These are phyloP conservation scores for Aphelenchoides fujianensis DNA, from an alignment of 1,140 invertebrate species.

Conservation along the genomic window DNA sequence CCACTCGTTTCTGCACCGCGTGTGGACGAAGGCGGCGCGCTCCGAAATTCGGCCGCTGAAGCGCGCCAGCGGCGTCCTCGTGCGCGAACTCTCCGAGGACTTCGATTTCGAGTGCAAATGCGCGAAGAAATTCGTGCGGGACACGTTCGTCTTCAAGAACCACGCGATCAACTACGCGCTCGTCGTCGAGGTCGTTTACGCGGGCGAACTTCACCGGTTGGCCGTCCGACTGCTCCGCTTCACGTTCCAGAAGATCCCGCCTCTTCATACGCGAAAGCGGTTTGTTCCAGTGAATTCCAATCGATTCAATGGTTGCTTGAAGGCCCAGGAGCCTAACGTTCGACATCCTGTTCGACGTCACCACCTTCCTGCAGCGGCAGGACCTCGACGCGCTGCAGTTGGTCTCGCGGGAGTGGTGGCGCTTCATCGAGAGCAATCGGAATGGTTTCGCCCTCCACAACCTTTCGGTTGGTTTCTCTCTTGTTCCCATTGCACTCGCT, in stretches of 20 bases:
- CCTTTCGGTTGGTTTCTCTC: no score
- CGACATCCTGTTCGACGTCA: constrained; percentile 10
- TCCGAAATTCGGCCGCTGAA: constrained; percentile 14
- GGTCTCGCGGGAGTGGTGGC: not conserved
- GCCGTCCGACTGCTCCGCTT: constrained; percentile 4
- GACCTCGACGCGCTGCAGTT: constrained; percentile 3
- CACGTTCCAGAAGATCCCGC: not conserved
- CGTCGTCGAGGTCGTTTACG: constrained; percentile 3
- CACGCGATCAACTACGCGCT: not conserved
- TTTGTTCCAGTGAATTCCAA: no score
- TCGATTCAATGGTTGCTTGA: no score
- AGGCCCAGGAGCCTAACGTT: constrained; percentile 7
- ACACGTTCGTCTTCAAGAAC: constrained; percentile 1
- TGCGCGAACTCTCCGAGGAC: constrained; percentile 12
- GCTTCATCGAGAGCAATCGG: constrained; percentile 10
- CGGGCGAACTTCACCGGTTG: not conserved
- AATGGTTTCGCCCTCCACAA: constrained; percentile 15
- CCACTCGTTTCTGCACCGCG: constrained; percentile 14
- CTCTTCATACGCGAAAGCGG: constrained; percentile 9
- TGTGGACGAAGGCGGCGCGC: constrained; percentile 14
- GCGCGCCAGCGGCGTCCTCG: not conserved
- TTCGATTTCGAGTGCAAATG: constrained; percentile 8
- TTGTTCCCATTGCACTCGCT: no score
- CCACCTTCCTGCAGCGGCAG: not conserved
- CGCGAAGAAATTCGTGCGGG: not conserved